phyloP scores from a whole-genome alignment of 2,888 invertebrate species.

The Tricholauxania praeusta region DNA sequence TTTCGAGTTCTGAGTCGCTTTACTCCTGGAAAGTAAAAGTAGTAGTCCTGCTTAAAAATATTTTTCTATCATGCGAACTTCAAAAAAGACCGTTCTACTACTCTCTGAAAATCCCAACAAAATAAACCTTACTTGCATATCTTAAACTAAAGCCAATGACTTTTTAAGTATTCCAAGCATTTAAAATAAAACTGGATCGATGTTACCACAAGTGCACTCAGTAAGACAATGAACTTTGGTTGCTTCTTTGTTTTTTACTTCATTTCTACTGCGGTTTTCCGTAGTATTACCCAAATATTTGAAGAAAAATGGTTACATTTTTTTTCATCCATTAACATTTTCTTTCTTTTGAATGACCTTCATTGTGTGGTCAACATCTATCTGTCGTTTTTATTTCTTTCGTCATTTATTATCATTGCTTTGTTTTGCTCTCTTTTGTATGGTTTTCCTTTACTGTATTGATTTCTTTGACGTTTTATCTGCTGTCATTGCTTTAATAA shows the following conservation, averaged over 20 bases:
- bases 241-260: background rate
- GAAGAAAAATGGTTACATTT: background rate
- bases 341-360: slow-evolving; percentile 52
- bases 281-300: background rate
- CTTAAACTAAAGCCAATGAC: too few relatives aligned
- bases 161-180: too few relatives aligned
- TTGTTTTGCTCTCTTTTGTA: slow-evolving; percentile 19
- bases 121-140: too few relatives aligned
- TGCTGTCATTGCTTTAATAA: slow-evolving; percentile 12
- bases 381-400: slow-evolving; percentile 37
- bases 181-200: too few relatives aligned
- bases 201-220: too few relatives aligned
- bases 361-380: slow-evolving; percentile 52
- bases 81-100: too few relatives aligned
- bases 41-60: too few relatives aligned
- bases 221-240: too few relatives aligned
- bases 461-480: slow-evolving; percentile 13
- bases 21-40: too few relatives aligned
- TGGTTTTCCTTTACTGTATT: slow-evolving; percentile 13
- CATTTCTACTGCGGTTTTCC: background rate
- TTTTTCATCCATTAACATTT: slow-evolving; percentile 5
- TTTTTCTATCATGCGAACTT: too few relatives aligned
- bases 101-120: too few relatives aligned
- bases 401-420: slow-evolving; percentile 32
- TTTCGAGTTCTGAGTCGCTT: too few relatives aligned